A percentile compares a stretch with the other conserved stretches of the same genome.
These are phyloP conservation scores for Felis catus DNA, from an alignment of 2,113 vertebrate genomes.

Conservation along the genomic window DNA sequence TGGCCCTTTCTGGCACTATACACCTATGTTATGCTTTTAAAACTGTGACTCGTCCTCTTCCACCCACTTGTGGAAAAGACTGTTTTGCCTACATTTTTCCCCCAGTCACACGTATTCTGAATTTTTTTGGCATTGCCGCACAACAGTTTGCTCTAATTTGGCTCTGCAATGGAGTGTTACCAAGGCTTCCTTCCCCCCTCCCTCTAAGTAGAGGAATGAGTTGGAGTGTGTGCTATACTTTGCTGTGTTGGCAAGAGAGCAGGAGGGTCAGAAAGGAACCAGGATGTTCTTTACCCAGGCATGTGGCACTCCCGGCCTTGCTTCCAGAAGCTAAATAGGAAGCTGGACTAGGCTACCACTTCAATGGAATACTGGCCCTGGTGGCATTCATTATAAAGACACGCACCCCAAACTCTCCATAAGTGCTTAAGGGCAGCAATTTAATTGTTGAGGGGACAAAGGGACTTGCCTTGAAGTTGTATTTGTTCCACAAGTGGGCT, in stretches of 20 bases:
- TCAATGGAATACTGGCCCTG: background rate
- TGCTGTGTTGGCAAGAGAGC: slow-evolving; percentile 55
- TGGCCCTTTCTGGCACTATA: slow-evolving; percentile 63
- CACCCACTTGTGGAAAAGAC: slow-evolving; percentile 72
- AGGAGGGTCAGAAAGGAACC: slow-evolving; percentile 68
- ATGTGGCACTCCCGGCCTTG: slow-evolving; percentile 54
- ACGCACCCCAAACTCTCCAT: background rate
- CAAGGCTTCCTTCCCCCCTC: slow-evolving; percentile 48
- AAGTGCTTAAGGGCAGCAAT: background rate
- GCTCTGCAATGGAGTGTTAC: slow-evolving; percentile 50
- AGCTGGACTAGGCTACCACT: slow-evolving; percentile 50
- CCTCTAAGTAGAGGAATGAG: slow-evolving; percentile 65
- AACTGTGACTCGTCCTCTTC: slow-evolving; percentile 73
- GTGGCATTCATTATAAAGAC: background rate
- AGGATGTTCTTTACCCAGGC: slow-evolving; percentile 11
- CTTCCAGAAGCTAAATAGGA: slow-evolving; percentile 76
- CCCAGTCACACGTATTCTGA: slow-evolving; percentile 59
- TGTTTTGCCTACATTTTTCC: slow-evolving; percentile 68
- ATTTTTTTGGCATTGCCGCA: slow-evolving; percentile 60
- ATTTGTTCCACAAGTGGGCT: slow-evolving; percentile 19
- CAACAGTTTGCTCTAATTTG: slow-evolving; percentile 30
- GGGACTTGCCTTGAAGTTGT: background rate
- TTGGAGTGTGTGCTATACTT: slow-evolving; percentile 46
- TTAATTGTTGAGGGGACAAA: background rate
- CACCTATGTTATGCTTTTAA: slow-evolving; percentile 75